Evolutionary conservation across 2,888 invertebrate genomes (phyloP), one percentile per base, ranked within the genome.

Genomic region (Octodonta nipae): DNA sequence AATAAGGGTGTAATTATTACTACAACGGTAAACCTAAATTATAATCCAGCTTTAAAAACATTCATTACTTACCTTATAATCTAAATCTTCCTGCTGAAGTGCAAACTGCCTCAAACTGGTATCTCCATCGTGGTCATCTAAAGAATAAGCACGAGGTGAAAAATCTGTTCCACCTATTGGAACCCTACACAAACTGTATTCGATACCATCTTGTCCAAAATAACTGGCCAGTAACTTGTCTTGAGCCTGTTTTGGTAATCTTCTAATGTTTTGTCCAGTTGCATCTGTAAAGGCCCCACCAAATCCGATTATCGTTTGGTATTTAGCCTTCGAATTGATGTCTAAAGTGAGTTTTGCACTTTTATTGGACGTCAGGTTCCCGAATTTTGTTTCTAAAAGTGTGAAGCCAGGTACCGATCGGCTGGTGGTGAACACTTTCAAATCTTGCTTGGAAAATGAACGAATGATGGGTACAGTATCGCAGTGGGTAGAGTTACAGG

Each of bases 121-220:
- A 0, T 68, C 67, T 24, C 33, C 34, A 47, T 79, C 78, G 53
- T 84, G 66, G 33, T 51, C 51, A 50, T 81, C 79, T 54, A 86
- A 86, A 0, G 86, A 77, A 65, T 92, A 92, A 0, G 73, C 66
- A 28, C 68, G 71, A 0, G 75, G 72, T 0, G 91, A 91, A 58
- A 89, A 91, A 60, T 92, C 92, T 29, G 75, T 72, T 4, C 88
- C 87, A 2, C 75, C 91, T 38, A 91, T 83, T 0, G 91, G 82
- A 8, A 87, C 71, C 20, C 92, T 69, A 20, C 80, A 76, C 45
- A 89, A 54, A 45, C 73, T 80, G 59, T 87, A 91, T 16, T 76
- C 75, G 36, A 82, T 66, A 6, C 40, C 40, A 11, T 32, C 13
- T 3, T 32, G 14, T n/a, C 71, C 66, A 48, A 73, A 84, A 53